Evolutionary conservation across 92 coral and sea anemone genomes (phyloP).

Genomic region (Porites evermanni): DNA sequence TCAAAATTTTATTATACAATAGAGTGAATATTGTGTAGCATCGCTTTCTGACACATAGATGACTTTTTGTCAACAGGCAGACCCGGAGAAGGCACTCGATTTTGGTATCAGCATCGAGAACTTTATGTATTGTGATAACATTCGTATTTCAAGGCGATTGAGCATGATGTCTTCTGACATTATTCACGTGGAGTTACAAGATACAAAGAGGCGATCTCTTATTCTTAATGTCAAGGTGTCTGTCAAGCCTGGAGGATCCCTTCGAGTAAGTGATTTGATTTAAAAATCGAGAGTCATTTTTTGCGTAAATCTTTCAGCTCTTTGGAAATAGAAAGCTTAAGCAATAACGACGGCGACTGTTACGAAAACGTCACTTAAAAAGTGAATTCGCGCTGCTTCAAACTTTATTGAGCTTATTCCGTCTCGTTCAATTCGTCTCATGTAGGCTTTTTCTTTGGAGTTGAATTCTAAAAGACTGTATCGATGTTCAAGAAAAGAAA

Average conservation of each 20-base stretch:
- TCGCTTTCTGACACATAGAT: no score
- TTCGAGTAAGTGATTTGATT: constrained; percentile 64
- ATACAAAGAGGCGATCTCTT: constrained; percentile 77
- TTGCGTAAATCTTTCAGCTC: neutral
- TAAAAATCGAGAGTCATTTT: no score
- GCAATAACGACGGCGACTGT: no score
- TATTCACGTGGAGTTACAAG: constrained; percentile 83
- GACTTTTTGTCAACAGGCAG: constrained; percentile 67
- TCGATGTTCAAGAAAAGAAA: no score
- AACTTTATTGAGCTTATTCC: no score
- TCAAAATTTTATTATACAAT: neutral
- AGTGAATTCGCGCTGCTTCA: no score
- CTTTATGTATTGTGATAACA: constrained; percentile 82
- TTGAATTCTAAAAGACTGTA: no score
- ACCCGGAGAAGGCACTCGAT: constrained; percentile 80
- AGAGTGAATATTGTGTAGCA: neutral
- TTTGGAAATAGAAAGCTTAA: no score
- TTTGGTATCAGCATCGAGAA: constrained; percentile 87
- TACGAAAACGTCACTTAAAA: no score
- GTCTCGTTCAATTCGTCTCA: no score
- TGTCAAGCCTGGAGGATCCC: constrained; percentile 88
- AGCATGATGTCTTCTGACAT: constrained; percentile 81
- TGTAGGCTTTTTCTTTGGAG: no score
- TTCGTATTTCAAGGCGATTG: constrained; percentile 75
- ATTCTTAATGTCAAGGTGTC: constrained; percentile 78